Percentiles rank a stretch among this genome's conserved stretches.
Evolutionary conservation across 2,113 vertebrate genomes (phyloP).

Genomic region (Scatophagus argus): DNA sequence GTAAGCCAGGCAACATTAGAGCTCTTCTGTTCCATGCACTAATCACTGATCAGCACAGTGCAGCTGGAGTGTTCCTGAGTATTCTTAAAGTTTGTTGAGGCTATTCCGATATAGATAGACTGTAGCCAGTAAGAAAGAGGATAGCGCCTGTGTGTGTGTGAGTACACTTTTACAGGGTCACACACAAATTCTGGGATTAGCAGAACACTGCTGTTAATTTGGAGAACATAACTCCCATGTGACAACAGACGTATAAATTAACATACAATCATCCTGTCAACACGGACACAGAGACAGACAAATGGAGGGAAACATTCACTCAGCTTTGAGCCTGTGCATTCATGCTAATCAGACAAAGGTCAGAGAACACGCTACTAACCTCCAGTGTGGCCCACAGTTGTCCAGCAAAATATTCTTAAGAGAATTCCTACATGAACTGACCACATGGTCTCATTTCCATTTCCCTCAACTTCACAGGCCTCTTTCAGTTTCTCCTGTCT

Average conservation of each 20-base stretch:
- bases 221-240: conserved; percentile 45
- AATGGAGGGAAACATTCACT: conserved; percentile 56
- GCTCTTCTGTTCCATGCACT: conserved; percentile 18
- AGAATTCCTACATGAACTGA: conserved; percentile 26
- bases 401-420: conserved; percentile 11
- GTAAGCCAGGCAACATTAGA: conserved; percentile 42
- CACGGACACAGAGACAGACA: conserved; percentile 48
- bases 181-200: conserved; percentile 31
- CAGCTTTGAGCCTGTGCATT: conserved; percentile 23
- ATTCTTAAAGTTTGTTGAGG: conserved; percentile 47
- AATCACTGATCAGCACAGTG: conserved; percentile 57
- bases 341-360: conserved; percentile 44
- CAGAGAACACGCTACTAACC: conserved; percentile 22
- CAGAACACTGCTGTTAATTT: conserved; percentile 53
- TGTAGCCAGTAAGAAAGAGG: conserved; percentile 27
- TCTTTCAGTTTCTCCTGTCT: conserved; percentile 21
- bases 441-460: conserved; percentile 4
- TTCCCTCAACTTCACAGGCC: not conserved
- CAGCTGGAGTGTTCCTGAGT: conserved; percentile 48
- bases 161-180: not conserved
- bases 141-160: not conserved
- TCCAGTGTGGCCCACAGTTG: conserved; percentile 29
- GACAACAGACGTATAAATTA: conserved; percentile 62
- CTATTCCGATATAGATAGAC: conserved; percentile 49
- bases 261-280: conserved; percentile 66